Conservation (phyloP, 2,888 invertebrate species). For the Callyntrura sp. region DNA sequence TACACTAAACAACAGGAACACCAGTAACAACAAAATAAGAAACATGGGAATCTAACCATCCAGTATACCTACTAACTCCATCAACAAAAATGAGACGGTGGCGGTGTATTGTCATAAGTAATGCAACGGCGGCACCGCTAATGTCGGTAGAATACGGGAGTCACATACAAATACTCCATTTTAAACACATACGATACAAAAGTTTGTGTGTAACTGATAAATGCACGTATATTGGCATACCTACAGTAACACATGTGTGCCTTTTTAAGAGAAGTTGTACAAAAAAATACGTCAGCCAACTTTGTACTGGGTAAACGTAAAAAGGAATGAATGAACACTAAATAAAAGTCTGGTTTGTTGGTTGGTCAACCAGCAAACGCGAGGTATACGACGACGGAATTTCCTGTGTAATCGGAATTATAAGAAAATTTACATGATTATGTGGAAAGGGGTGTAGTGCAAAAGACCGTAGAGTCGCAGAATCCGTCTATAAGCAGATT, state of each 20-base stretch:
- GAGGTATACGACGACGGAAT: background rate
- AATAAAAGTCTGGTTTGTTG: slow-evolving; percentile 58
- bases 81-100: slow-evolving; percentile 14
- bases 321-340: slow-evolving; percentile 42
- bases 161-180: background rate
- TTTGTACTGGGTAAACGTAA: slow-evolving; percentile 3
- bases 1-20: slow-evolving; percentile 19
- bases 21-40: background rate
- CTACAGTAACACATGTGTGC: background rate
- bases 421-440: no score
- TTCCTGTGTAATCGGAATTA: background rate
- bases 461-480: no score
- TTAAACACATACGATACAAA: background rate
- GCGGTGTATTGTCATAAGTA: slow-evolving; percentile 17
- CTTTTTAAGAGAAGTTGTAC: background rate
- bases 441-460: no score
- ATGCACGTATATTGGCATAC: background rate
- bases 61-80: background rate
- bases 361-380: slow-evolving; percentile 47
- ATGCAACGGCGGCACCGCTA: background rate
- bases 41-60: background rate
- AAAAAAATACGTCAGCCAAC: background rate
- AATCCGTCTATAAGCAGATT: no score
- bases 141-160: background rate
- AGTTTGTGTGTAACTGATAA: background rate